These are phyloP conservation scores for Tretioscincus oriximinensis DNA, from an alignment of 2,113 vertebrate species.

Conservation along the genomic window DNA sequence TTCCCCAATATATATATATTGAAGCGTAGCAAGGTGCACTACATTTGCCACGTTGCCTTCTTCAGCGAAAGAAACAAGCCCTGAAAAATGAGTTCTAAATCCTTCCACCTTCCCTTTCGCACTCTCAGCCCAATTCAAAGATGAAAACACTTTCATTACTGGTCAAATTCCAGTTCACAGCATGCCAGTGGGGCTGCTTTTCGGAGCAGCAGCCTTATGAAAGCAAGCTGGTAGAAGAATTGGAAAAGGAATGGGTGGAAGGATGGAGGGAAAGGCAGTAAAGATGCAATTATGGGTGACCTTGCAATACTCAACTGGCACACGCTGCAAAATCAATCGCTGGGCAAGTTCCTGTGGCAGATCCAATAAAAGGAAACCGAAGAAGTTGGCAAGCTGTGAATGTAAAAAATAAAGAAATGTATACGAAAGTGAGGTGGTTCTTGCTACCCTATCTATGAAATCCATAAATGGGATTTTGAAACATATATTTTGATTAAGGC, in stretches of 20 bases:
- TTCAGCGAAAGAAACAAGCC: background rate
- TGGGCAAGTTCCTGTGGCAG: constrained; percentile 45
- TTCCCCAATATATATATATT: too few relatives aligned
- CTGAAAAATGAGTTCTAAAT: background rate
- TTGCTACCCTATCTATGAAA: constrained; percentile 4
- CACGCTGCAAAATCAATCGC: constrained; percentile 55
- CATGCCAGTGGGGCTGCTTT: constrained; percentile 16
- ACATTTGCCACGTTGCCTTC: background rate
- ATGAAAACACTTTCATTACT: constrained; percentile 28
- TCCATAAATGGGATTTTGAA: constrained; percentile 31
- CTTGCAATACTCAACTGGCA: constrained; percentile 51
- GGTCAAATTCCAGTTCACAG: constrained; percentile 40
- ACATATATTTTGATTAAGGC: constrained; percentile 53
- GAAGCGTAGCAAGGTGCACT: background rate
- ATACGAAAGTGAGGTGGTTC: constrained; percentile 36
- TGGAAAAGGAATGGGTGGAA: background rate
- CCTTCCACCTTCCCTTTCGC: background rate
- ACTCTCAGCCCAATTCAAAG: background rate
- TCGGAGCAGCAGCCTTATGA: constrained; percentile 12
- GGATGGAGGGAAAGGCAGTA: constrained; percentile 11
- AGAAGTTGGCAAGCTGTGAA: constrained; percentile 13
- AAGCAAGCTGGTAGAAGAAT: constrained; percentile 18
- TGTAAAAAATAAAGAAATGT: constrained; percentile 22
- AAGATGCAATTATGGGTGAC: constrained; percentile 59
- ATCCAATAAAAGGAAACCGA: constrained; percentile 44